Conservation (phyloP, 2,113 vertebrate genomes). For the Anser cygnoides region DNA sequence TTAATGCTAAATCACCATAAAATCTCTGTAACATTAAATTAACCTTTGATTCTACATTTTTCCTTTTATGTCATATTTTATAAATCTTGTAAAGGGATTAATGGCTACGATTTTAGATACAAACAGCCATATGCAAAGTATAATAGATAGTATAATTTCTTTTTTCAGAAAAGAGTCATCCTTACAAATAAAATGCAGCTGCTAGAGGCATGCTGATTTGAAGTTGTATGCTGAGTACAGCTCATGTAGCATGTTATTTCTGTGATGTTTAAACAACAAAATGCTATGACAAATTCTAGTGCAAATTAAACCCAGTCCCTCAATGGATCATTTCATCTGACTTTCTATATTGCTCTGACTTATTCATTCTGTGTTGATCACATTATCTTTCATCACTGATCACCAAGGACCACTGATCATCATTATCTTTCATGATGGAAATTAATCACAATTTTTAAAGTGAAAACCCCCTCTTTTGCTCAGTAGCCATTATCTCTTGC, state of each 20-base stretch:
- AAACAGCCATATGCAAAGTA: background rate
- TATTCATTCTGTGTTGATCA: background rate
- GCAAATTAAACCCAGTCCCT: background rate
- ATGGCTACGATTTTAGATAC: background rate
- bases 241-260: background rate
- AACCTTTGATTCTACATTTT: constrained; percentile 44
- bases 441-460: background rate
- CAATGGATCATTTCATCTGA: background rate
- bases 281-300: background rate
- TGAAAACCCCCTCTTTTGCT: background rate
- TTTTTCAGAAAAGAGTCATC: background rate
- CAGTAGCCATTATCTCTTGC: background rate
- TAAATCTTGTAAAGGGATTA: background rate
- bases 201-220: background rate
- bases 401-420: background rate
- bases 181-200: background rate
- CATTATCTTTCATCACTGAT: background rate
- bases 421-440: background rate
- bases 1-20: constrained; percentile 21
- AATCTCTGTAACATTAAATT: constrained; percentile 32
- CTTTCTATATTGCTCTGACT: background rate
- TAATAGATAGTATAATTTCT: background rate
- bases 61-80: background rate
- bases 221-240: background rate
- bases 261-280: background rate